Base-by-base conservation (phyloP, 1,140 invertebrate species). In the Drosophila jambulina region DNA sequence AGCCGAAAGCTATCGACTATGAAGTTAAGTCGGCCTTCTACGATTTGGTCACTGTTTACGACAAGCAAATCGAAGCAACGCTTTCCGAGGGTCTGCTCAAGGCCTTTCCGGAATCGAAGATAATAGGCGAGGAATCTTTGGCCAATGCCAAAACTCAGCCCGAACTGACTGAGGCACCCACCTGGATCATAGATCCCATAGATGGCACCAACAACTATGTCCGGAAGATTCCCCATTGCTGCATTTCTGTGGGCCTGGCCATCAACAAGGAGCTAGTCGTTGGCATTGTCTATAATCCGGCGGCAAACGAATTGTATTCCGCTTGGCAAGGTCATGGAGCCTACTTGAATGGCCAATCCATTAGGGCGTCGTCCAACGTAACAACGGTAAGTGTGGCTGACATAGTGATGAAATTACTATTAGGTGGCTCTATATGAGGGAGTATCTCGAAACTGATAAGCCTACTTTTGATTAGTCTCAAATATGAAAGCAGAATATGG, bases 131-230 rank as follows among this genome's bases (percentile, higher is more conserved):
- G 92, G 97, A 98, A 93, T 94, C 95, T 13, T 94, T 93, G n/a
- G 94, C 95, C 13, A 94, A 19, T 13, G 62, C 38, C 92, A 10
- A 94, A 94, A 42, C 94, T 15, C 94, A 94, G 8, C 61, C 93
- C 71, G 93, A 95, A 36, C 93, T 97, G 27, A 97, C 96, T 2
- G 94, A 97, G 83, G 95, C 94, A 25, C 97, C 97, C 12, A 98
- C 97, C 2, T 98, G 97, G 97, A 97, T 98, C 64, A 97, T 98
- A 70, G 97, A 96, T 92, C 95, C 95, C 9, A 96, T 96, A 27
- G 95, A 96, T 93, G 96, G 96, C n/a, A 96, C 96, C 1, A 95
- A 95, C 54, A 96, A 96, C 88, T 97, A 96, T 75, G 95, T 96
- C 7, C 95, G 96, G 76, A 92, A 93, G 29, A 94, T 96, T 65